These are phyloP conservation scores for Dendrocincla tyrannina DNA, from an alignment of 2,797 vertebrate genomes.

Conservation along the genomic window DNA sequence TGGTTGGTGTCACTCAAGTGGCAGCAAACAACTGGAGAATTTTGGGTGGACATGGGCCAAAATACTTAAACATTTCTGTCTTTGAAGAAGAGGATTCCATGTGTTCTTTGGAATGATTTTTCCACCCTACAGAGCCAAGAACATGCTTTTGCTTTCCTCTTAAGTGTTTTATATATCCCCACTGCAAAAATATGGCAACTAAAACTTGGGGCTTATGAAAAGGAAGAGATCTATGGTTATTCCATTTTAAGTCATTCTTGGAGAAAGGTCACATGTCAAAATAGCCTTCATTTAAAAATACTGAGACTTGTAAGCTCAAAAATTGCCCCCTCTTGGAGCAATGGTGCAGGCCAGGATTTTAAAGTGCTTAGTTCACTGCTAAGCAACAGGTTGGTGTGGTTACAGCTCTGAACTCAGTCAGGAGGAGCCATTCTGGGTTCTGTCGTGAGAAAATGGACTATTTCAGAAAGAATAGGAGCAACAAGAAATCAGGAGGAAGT, in stretches of 20 bases:
- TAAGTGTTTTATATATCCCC: conserved; percentile 15
- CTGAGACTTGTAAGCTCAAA: not conserved
- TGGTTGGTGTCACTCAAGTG: conserved; percentile 35
- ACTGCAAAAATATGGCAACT: not conserved
- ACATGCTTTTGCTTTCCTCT: conserved; percentile 33
- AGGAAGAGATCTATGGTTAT: conserved; percentile 21
- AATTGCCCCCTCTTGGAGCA: not conserved
- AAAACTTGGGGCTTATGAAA: not conserved
- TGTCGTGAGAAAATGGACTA: not conserved
- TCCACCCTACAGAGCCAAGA: not conserved
- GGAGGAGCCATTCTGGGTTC: not conserved
- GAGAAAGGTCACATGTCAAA: not conserved
- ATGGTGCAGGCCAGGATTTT: not conserved
- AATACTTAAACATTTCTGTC: not conserved
- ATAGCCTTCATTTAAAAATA: not conserved
- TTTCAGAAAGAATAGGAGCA: not conserved
- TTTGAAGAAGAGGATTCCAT: conserved; percentile 40
- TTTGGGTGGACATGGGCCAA: not conserved
- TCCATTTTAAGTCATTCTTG: not conserved
- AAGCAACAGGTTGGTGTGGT: not conserved
- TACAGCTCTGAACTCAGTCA: not conserved
- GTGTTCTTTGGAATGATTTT: conserved; percentile 22
- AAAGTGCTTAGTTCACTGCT: not conserved
- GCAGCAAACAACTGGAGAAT: conserved; percentile 35
- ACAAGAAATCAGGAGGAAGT: not conserved